Conservation (phyloP, 2,797 vertebrate species). For the Sebastes glaucus region DNA sequence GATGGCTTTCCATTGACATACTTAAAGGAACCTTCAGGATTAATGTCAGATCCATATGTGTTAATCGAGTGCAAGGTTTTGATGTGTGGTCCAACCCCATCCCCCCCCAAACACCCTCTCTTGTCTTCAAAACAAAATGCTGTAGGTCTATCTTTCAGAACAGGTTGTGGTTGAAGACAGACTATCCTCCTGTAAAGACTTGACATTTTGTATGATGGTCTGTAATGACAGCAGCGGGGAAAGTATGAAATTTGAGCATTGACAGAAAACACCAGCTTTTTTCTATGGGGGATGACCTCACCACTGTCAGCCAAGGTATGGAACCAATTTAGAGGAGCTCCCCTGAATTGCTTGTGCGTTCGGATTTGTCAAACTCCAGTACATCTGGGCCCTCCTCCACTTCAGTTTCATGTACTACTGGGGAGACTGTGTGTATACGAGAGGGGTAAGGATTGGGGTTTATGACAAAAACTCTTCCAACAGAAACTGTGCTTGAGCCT, state of each 20-base stretch:
- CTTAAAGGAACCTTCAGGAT: conserved; percentile 69
- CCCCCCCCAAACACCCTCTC: neutral
- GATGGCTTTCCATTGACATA: conserved; percentile 76
- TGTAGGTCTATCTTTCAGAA: conserved; percentile 52
- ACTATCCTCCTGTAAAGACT: conserved; percentile 34
- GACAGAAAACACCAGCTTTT: conserved; percentile 60
- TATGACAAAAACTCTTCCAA: conserved; percentile 66
- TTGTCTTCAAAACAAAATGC: conserved; percentile 26
- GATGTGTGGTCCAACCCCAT: conserved; percentile 53
- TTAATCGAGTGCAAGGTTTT: conserved; percentile 71
- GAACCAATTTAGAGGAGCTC: conserved; percentile 79
- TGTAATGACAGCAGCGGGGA: conserved; percentile 59
- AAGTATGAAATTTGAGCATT: conserved; percentile 58
- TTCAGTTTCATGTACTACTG: conserved; percentile 52
- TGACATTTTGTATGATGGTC: conserved; percentile 41
- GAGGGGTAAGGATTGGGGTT: conserved; percentile 27
- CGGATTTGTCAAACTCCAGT: conserved; percentile 69
- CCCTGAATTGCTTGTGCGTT: conserved; percentile 71
- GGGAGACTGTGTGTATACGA: conserved; percentile 1
- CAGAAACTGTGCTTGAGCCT: conserved; percentile 44
- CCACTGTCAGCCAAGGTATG: conserved; percentile 76
- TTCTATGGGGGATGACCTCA: conserved; percentile 73
- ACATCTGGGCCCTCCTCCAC: conserved; percentile 73
- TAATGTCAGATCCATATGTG: conserved; percentile 80
- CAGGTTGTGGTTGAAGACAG: conserved; percentile 45